These are phyloP conservation scores for Pipistrellus kuhlii DNA, from an alignment of 2,797 vertebrate species.

Conservation along the genomic window DNA sequence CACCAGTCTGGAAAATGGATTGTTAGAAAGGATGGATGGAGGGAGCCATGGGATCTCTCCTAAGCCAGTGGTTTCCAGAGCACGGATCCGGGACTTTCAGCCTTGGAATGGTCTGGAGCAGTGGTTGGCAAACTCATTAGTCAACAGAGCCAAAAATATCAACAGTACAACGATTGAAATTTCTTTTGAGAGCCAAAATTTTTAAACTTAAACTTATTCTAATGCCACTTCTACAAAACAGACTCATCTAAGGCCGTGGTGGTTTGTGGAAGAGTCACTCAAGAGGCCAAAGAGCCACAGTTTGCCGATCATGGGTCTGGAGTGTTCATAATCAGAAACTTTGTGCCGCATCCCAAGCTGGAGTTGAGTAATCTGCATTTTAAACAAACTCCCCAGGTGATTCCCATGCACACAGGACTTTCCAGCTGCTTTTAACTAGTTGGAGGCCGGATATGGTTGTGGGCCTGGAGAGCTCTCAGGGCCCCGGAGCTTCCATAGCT, in stretches of 20 bases:
- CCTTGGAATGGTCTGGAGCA: neutral
- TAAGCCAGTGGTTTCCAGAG: neutral
- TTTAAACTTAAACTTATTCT: too few relatives aligned
- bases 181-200: too few relatives aligned
- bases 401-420: neutral
- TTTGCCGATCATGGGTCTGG: neutral
- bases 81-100: neutral
- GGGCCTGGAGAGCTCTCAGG: neutral
- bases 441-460: neutral
- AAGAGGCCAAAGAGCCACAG: too few relatives aligned
- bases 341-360: neutral
- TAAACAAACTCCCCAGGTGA: neutral
- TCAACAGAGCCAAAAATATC: too few relatives aligned
- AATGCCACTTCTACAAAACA: too few relatives aligned
- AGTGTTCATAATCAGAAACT: neutral
- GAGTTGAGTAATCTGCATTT: neutral
- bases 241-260: too few relatives aligned
- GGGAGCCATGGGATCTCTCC: neutral
- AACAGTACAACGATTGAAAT: too few relatives aligned
- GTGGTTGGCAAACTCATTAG: too few relatives aligned
- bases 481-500: neutral
- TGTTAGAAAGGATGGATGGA: neutral
- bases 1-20: neutral
- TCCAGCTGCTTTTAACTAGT: neutral
- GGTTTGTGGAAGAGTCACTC: too few relatives aligned